phyloP scores from a whole-genome alignment of 2,888 invertebrate genomes.

The Hydroisotoma schaefferi region DNA sequence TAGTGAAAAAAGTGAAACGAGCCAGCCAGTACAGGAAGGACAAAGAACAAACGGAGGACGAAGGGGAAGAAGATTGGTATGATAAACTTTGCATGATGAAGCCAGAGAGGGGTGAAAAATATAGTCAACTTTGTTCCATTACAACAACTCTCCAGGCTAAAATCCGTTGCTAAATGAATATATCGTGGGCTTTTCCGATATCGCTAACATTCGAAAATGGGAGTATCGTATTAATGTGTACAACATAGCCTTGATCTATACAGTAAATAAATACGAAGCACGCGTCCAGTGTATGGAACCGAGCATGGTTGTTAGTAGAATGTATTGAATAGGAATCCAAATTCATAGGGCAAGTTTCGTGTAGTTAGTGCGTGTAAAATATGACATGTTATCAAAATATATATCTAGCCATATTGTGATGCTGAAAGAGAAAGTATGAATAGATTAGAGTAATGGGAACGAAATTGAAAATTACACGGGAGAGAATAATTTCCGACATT shows the following conservation, averaged over 20 bases:
- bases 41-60: slow-evolving; percentile 28
- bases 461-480: slow-evolving; percentile 11
- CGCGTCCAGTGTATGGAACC: too few species aligned
- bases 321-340: too few species aligned
- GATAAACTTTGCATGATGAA: slow-evolving; percentile 49
- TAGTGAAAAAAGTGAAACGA: slow-evolving; percentile 27
- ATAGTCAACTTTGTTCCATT: slow-evolving; percentile 42
- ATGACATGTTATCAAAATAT: neutral
- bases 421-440: neutral
- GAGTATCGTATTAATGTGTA: too few species aligned
- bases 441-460: neutral
- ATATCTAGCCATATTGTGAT: neutral
- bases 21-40: neutral
- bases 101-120: slow-evolving; percentile 46
- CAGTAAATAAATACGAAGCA: too few species aligned
- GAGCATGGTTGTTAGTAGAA: too few species aligned
- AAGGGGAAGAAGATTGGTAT: slow-evolving; percentile 47
- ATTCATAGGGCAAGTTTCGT: too few species aligned
- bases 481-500: neutral
- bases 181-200: neutral
- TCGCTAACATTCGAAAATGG: neutral
- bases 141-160: slow-evolving; percentile 18
- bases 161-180: slow-evolving; percentile 14
- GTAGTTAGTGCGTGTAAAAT: too few species aligned
- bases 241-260: too few species aligned